Evolutionary conservation across 2,797 vertebrate species (phyloP).

Genomic region (Lithobates sylvaticus): DNA sequence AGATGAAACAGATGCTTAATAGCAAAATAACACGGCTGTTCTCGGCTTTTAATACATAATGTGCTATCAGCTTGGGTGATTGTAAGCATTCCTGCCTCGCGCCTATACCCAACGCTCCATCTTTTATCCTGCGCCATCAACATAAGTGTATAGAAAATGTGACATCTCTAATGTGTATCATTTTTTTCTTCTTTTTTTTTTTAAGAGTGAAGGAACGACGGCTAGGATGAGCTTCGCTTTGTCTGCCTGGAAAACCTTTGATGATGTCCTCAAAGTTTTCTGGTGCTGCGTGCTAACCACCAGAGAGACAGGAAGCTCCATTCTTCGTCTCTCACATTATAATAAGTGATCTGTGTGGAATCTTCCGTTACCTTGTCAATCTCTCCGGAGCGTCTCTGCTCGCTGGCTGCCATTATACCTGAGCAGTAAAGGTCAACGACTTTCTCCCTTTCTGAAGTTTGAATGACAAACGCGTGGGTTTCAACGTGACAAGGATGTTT

Average conservation of each 20-base stretch:
- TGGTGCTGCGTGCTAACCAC: constrained; percentile 37
- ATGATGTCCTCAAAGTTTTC: constrained; percentile 55
- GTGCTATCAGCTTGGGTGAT: neutral
- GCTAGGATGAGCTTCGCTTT: constrained; percentile 44
- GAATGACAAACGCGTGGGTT: constrained; percentile 14
- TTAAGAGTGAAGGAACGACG: constrained; percentile 21
- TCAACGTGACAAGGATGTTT: neutral
- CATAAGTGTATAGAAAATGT: constrained; percentile 39
- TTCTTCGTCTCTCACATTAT: constrained; percentile 42
- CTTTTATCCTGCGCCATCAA: constrained; percentile 37
- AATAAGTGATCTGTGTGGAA: constrained; percentile 41
- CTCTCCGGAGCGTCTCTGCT: constrained; percentile 14
- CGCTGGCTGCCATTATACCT: constrained; percentile 17
- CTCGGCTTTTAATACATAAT: constrained; percentile 35
- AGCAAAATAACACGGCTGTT: constrained; percentile 33
- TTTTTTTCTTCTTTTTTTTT: neutral
- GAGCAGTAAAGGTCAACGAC: constrained; percentile 22
- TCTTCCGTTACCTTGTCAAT: constrained; percentile 53
- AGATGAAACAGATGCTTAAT: constrained; percentile 39
- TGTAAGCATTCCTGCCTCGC: constrained; percentile 3
- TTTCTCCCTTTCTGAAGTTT: constrained; percentile 2
- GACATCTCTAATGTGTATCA: constrained; percentile 38
- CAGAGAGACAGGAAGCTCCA: constrained; percentile 8
- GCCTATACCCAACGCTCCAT: constrained; percentile 18
- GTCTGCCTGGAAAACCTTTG: constrained; percentile 20